Evolutionary conservation across 2,888 invertebrate species (phyloP).

Genomic region (Flabesymbios commensalis): DNA sequence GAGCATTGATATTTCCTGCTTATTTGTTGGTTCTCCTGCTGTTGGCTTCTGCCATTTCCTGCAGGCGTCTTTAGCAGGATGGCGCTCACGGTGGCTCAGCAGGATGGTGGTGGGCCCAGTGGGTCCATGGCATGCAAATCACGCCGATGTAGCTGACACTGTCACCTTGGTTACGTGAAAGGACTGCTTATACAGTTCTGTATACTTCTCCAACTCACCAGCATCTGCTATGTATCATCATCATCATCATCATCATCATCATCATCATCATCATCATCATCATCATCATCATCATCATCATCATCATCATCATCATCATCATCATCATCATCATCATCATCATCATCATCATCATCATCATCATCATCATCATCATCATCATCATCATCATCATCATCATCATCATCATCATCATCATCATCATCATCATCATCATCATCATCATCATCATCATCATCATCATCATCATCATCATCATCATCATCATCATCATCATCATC

Average conservation of each 20-base stretch:
- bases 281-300: conserved; percentile 2
- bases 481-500: conserved; percentile 4
- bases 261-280: not conserved
- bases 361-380: conserved; percentile 5
- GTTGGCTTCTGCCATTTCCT: too few relatives aligned
- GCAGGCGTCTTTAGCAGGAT: too few relatives aligned
- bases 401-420: conserved; percentile 13
- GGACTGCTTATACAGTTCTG: too few relatives aligned
- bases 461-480: conserved; percentile 9
- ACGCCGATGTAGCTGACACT: too few relatives aligned
- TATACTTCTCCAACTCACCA: too few relatives aligned
- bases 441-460: conserved; percentile 1
- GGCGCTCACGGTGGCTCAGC: too few relatives aligned
- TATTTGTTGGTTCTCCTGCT: too few relatives aligned
- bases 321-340: conserved; percentile 3
- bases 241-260: not conserved
- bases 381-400: conserved; percentile 5
- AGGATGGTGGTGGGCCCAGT: too few relatives aligned
- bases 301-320: not conserved
- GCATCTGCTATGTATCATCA: too few relatives aligned
- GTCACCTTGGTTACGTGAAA: too few relatives aligned
- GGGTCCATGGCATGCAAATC: too few relatives aligned
- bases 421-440: not conserved
- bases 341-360: not conserved
- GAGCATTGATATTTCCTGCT: too few relatives aligned